These are phyloP conservation scores for Chionis minor DNA, from an alignment of 2,113 vertebrate genomes.

Conservation along the genomic window DNA sequence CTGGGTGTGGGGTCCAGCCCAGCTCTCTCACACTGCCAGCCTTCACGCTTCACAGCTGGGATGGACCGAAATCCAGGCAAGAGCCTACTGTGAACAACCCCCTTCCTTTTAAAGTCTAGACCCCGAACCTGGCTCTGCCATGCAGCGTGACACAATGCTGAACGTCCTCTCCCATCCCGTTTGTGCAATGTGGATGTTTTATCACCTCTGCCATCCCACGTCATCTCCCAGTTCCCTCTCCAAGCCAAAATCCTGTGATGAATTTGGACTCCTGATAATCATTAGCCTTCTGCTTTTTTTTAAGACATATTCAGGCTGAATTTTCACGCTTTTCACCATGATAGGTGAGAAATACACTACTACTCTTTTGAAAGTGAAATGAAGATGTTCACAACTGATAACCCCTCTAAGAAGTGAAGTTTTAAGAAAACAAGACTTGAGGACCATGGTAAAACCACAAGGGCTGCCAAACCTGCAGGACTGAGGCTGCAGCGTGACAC, in stretches of 20 bases:
- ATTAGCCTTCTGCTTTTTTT: background rate
- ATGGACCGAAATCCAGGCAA: background rate
- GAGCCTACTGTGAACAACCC: background rate
- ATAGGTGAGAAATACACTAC: background rate
- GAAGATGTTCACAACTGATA: background rate
- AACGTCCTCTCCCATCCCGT: background rate
- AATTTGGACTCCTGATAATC: background rate
- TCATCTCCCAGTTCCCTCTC: background rate
- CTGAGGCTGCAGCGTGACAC: background rate
- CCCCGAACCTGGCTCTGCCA: background rate
- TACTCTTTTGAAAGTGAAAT: background rate
- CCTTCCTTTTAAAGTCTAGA: background rate
- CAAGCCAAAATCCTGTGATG: background rate
- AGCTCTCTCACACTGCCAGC: background rate
- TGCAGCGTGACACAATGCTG: background rate
- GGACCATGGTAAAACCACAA: background rate
- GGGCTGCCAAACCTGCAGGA: background rate
- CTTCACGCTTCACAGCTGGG: background rate
- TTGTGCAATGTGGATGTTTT: background rate
- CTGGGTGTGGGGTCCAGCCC: background rate
- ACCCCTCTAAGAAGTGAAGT: background rate
- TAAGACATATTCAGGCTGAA: background rate
- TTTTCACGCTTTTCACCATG: background rate
- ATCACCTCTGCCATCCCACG: background rate
- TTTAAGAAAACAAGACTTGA: background rate